A percentile compares a stretch with the other conserved stretches of the same genome.
phyloP scores from a whole-genome alignment of 30 jellyfish, hydroid and myxozoan genomes.

The Chironex yamaguchii region DNA sequence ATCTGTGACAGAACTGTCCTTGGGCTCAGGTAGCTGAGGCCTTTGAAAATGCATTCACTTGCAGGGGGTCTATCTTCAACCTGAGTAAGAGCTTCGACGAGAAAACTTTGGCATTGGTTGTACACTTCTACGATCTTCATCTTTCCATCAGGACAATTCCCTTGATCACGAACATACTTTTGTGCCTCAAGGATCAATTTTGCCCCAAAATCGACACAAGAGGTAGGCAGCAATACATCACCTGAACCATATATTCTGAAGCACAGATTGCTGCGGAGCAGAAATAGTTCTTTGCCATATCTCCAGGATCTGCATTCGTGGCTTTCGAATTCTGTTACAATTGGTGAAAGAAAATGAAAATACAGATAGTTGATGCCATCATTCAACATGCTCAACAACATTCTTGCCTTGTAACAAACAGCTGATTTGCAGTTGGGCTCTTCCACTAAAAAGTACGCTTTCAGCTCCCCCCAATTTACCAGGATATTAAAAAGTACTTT shows the following conservation, averaged over 20 bases:
- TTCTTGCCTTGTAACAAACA: constrained; percentile 63
- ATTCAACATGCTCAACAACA: constrained; percentile 56
- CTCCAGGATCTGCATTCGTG: constrained; percentile 73
- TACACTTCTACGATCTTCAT: constrained; percentile 18
- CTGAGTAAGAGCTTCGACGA: constrained; percentile 43
- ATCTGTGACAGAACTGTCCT: constrained; percentile 37
- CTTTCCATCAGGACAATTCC: neutral
- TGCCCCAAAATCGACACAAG: constrained; percentile 62
- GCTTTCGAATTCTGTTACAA: constrained; percentile 70
- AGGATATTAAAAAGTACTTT: constrained; percentile 59
- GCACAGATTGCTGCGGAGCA: constrained; percentile 15
- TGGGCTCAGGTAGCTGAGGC: constrained; percentile 40
- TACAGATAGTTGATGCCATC: constrained; percentile 36
- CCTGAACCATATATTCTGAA: constrained; percentile 40
- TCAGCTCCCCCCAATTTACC: constrained; percentile 80
- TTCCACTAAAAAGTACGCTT: constrained; percentile 68
- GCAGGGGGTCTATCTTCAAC: constrained; percentile 42
- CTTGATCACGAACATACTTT: constrained; percentile 7
- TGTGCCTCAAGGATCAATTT: constrained; percentile 55
- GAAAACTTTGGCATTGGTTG: constrained; percentile 15
- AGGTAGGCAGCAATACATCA: constrained; percentile 3
- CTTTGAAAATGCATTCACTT: constrained; percentile 19
- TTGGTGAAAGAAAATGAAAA: constrained; percentile 65
- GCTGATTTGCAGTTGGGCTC: constrained; percentile 20
- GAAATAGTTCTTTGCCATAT: constrained; percentile 24